phyloP scores from a whole-genome alignment of 2,888 invertebrate genomes.

The Conops quadrifasciatus region DNA sequence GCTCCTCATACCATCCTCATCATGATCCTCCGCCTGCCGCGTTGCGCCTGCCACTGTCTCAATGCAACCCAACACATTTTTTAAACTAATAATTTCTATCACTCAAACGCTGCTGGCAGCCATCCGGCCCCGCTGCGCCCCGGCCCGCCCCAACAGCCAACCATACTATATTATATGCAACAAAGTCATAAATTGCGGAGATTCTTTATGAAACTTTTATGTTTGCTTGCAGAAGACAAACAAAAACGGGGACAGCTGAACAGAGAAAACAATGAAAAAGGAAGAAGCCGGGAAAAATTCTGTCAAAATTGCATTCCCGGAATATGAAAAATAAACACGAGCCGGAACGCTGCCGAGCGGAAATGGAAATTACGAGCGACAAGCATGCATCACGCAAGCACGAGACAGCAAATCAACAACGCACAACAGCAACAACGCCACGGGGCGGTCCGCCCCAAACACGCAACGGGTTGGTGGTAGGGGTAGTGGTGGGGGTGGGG shows the following conservation, averaged over 20 bases:
- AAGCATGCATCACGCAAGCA: slow-evolving; percentile 28
- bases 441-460: background rate
- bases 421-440: background rate
- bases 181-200: slow-evolving; percentile 59
- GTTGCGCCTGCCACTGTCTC: background rate
- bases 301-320: slow-evolving; percentile 28
- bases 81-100: slow-evolving; percentile 48
- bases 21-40: background rate
- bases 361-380: slow-evolving; percentile 28
- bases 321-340: background rate
- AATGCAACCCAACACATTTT: slow-evolving; percentile 4
- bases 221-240: slow-evolving; percentile 44
- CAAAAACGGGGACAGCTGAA: background rate
- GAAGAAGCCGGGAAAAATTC: slow-evolving; percentile 5
- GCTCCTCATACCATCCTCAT: background rate
- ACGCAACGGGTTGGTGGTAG: background rate
- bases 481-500: no score
- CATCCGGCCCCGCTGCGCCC: background rate
- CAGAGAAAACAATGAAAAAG: slow-evolving; percentile 17
- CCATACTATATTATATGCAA: slow-evolving; percentile 38
- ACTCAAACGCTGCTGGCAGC: slow-evolving; percentile 43
- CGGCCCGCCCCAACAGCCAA: slow-evolving; percentile 13
- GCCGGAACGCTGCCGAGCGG: slow-evolving; percentile 9
- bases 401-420: slow-evolving; percentile 14
- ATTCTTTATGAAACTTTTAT: slow-evolving; percentile 58